Conservation (phyloP, 2,113 vertebrate species). For the Centropus bengalensis region DNA sequence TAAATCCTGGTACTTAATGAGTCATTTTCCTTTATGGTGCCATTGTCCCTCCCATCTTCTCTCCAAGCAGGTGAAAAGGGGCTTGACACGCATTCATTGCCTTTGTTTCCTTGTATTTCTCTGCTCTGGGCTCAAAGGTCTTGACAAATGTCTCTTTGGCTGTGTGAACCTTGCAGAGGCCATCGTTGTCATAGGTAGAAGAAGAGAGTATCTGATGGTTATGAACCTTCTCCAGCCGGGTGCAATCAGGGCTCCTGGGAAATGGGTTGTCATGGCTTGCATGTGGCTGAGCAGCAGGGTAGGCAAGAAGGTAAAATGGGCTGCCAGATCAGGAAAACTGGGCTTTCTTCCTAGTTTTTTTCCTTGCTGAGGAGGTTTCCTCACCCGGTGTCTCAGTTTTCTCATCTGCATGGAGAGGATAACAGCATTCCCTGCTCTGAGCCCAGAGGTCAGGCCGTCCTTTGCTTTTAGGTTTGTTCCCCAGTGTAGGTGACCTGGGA, state of each 20-base stretch:
- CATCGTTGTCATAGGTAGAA: too few relatives aligned
- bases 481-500: neutral
- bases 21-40: neutral
- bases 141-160: neutral
- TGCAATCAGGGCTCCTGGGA: neutral
- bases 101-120: neutral
- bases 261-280: neutral
- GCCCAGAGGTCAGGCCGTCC: too few relatives aligned
- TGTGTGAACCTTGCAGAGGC: neutral
- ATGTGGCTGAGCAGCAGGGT: neutral
- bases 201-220: neutral
- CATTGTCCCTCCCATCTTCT: neutral
- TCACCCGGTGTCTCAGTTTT: neutral
- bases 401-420: too few relatives aligned
- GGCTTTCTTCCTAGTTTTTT: neutral
- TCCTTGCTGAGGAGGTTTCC: neutral
- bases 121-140: too few relatives aligned
- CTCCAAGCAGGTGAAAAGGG: neutral
- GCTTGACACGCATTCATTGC: neutral
- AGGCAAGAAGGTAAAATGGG: neutral
- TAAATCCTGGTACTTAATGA: conserved; percentile 19
- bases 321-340: neutral
- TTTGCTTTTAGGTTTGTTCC: neutral
- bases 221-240: too few relatives aligned
- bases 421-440: neutral